Conservation (phyloP, 2,797 vertebrate species). For the Setipinna tenuifilis region DNA sequence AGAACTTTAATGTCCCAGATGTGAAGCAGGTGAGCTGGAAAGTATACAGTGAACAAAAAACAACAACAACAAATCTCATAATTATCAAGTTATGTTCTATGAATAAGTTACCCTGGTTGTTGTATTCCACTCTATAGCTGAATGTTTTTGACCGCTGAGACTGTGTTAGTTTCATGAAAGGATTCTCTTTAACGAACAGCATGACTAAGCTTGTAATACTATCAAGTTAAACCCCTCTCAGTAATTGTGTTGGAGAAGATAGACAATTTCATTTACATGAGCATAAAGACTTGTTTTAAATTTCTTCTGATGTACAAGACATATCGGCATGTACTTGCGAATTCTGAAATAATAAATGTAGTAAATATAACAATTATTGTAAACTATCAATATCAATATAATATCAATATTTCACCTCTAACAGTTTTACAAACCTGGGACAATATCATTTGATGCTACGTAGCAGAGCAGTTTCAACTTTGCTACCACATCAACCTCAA, state of each 20-base stretch:
- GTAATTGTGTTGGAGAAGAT: not conserved
- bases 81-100: not conserved
- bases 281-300: not conserved
- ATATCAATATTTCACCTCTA: too few relatives aligned
- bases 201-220: slow-evolving; percentile 24
- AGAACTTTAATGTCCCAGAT: slow-evolving; percentile 76
- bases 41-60: not conserved
- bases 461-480: too few relatives aligned
- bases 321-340: too few relatives aligned
- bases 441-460: too few relatives aligned
- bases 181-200: slow-evolving; percentile 13
- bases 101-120: not conserved
- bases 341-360: too few relatives aligned
- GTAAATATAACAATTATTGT: too few relatives aligned
- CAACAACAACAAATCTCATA: not conserved
- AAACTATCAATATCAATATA: too few relatives aligned
- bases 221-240: slow-evolving; percentile 19
- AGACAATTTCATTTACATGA: not conserved
- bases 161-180: not conserved
- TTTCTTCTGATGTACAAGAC: not conserved
- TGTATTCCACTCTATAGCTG: not conserved
- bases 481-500: too few relatives aligned
- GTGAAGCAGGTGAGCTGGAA: slow-evolving; percentile 75
- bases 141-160: not conserved
- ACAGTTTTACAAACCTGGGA: too few relatives aligned